Conservation (phyloP, 2,113 vertebrate species). For the Melospiza georgiana region DNA sequence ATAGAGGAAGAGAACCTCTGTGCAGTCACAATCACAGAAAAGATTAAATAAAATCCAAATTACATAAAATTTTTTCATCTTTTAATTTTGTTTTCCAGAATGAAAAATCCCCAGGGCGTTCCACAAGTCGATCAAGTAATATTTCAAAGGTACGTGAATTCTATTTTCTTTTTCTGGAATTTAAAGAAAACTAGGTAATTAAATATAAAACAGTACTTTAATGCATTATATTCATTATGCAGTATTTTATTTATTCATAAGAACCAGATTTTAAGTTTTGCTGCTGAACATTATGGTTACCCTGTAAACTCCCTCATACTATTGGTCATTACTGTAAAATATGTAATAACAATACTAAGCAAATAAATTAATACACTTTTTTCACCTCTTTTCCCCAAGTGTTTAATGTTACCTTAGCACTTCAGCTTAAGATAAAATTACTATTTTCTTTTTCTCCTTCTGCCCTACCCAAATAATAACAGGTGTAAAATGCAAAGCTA, state of each 20-base stretch:
- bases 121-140: constrained; percentile 91
- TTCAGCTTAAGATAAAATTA: not conserved
- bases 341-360: not conserved
- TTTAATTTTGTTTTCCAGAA: constrained; percentile 81
- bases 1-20: not conserved
- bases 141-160: constrained; percentile 89
- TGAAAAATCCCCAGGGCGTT: constrained; percentile 86
- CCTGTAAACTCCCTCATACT: not conserved
- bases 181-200: not conserved
- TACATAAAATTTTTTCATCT: not conserved
- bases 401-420: not conserved
- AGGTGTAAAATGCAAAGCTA: not conserved
- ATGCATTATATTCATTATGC: not conserved
- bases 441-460: not conserved
- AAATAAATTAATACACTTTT: not conserved
- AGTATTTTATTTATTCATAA: not conserved
- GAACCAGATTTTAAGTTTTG: not conserved
- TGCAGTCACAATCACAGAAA: not conserved
- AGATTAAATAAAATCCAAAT: not conserved
- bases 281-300: not conserved
- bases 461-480: not conserved
- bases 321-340: not conserved
- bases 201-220: not conserved
- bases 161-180: not conserved
- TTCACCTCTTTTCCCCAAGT: not conserved